phyloP scores from a whole-genome alignment of 2,113 vertebrate species.

The Oxygymnocypris stewartii region DNA sequence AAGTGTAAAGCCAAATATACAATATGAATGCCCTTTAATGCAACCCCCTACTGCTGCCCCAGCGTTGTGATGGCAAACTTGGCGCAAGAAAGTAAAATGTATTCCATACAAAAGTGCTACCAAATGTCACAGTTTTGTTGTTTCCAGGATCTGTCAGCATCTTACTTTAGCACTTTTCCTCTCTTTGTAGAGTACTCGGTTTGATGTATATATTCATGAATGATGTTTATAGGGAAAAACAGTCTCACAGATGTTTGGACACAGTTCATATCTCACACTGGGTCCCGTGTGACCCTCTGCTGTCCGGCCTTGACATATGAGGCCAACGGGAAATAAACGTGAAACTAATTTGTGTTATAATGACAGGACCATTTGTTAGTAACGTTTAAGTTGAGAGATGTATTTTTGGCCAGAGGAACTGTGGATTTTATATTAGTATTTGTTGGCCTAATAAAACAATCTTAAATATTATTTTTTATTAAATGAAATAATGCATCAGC shows the following conservation, averaged over 20 bases:
- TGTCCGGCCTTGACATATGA: constrained; percentile 14
- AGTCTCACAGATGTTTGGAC: constrained; percentile 50
- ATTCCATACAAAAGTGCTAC: neutral
- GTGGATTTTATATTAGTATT: neutral
- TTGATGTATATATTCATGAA: constrained; percentile 41
- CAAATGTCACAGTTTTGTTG: neutral
- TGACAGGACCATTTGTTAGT: neutral
- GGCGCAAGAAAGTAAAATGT: neutral
- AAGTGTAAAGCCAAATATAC: neutral
- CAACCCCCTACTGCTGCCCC: no score
- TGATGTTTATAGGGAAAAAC: constrained; percentile 34
- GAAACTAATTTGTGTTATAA: neutral
- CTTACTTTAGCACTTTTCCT: constrained; percentile 21
- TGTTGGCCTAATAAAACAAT: neutral
- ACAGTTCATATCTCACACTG: constrained; percentile 32
- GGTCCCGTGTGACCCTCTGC: neutral
- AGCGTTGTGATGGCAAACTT: neutral
- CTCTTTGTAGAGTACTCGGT: constrained; percentile 3
- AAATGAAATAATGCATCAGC: neutral
- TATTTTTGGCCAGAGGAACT: neutral
- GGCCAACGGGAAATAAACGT: neutral
- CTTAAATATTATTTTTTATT: neutral
- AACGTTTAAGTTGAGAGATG: neutral
- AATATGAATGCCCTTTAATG: no score
- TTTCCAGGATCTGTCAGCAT: constrained; percentile 15